A percentile compares a stretch with the other conserved stretches of the same genome.
Conservation (phyloP, 2,888 invertebrate genomes). For the Hyppa rectilinea region DNA sequence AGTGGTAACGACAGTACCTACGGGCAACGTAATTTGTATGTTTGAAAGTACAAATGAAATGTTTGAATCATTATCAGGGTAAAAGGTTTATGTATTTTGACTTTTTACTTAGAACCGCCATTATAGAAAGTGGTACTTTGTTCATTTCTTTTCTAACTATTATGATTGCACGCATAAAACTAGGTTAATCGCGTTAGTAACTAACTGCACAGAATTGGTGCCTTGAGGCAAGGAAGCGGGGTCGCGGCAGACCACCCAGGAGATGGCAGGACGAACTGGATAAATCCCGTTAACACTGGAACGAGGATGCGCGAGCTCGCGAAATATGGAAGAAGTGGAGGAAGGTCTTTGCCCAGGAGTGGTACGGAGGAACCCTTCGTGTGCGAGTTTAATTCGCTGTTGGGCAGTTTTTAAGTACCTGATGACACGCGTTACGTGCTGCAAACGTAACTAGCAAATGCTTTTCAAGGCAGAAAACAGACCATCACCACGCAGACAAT, state of each 20-base stretch:
- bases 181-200: not conserved
- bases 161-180: not conserved
- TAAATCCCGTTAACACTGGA: too few relatives aligned
- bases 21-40: conserved; percentile 14
- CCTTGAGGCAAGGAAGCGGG: too few relatives aligned
- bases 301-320: too few relatives aligned
- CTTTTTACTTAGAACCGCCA: conserved; percentile 1
- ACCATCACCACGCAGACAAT: not conserved
- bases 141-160: not conserved
- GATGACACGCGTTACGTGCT: not conserved
- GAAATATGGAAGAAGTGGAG: too few relatives aligned
- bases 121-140: conserved; percentile 6
- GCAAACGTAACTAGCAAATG: not conserved
- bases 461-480: not conserved
- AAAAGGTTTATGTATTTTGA: conserved; percentile 19
- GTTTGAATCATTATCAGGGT: not conserved
- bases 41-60: conserved; percentile 29
- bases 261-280: too few relatives aligned
- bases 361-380: too few relatives aligned
- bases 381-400: too few relatives aligned
- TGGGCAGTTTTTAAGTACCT: not conserved
- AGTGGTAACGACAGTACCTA: too few relatives aligned
- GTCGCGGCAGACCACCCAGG: too few relatives aligned
- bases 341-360: too few relatives aligned
- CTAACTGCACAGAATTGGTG: too few relatives aligned